Conservation (phyloP, 2,113 vertebrate genomes). For the Tretioscincus oriximinensis region DNA sequence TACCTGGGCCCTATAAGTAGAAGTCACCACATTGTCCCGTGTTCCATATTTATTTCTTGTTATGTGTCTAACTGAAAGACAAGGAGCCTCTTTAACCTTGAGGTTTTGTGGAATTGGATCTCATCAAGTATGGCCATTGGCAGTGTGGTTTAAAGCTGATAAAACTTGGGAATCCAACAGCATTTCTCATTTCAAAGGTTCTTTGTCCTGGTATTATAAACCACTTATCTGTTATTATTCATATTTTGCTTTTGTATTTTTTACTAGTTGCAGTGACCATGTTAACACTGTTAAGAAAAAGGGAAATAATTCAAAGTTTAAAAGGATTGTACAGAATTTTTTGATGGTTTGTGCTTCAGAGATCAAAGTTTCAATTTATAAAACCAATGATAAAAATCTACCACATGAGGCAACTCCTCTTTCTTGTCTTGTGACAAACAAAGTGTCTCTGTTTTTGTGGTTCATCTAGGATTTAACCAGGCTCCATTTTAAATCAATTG, state of each 20-base stretch:
- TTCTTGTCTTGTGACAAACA: not conserved
- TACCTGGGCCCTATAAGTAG: too few species aligned
- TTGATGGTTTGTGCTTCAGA: not conserved
- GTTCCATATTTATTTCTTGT: not conserved
- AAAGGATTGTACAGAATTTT: not conserved
- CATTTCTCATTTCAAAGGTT: not conserved
- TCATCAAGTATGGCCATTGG: not conserved
- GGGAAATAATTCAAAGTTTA: not conserved
- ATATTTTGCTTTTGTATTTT: too few species aligned
- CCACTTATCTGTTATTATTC: not conserved
- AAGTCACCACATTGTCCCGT: too few species aligned
- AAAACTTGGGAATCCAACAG: not conserved
- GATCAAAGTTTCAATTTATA: not conserved
- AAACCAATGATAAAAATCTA: not conserved
- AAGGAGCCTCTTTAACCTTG: not conserved
- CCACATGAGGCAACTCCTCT: not conserved
- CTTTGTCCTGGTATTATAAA: not conserved
- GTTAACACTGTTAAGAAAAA: too few species aligned
- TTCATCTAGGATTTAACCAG: not conserved
- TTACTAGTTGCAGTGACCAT: too few species aligned
- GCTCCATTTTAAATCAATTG: not conserved
- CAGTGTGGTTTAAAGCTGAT: not conserved
- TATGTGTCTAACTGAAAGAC: not conserved
- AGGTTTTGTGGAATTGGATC: not conserved
- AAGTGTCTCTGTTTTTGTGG: not conserved